Percentiles rank a stretch among this genome's conserved stretches.
Evolutionary conservation across 1,140 invertebrate species (phyloP).

Genomic region (Drosophila novamexicana): DNA sequence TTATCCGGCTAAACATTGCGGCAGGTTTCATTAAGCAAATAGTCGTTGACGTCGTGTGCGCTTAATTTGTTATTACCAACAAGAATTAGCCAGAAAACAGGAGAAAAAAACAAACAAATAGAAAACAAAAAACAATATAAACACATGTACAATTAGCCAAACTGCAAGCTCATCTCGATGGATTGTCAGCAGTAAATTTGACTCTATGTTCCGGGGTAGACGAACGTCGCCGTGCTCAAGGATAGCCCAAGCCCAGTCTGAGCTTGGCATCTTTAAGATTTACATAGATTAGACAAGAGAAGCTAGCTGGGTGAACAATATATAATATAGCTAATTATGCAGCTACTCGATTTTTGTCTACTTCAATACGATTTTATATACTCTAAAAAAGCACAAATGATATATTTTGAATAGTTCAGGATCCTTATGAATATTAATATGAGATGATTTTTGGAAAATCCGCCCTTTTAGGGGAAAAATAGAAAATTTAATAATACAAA

Average conservation of each 20-base stretch:
- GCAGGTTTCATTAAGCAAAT: slow-evolving; percentile 65
- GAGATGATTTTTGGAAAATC: no score
- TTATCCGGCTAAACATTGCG: slow-evolving; percentile 34
- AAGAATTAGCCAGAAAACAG: slow-evolving; percentile 55
- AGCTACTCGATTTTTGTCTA: no score
- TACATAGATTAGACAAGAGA: neutral
- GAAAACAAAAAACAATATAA: slow-evolving; percentile 30
- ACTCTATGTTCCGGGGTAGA: slow-evolving; percentile 62
- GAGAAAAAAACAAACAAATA: neutral
- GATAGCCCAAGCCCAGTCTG: slow-evolving; percentile 25
- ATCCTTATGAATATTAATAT: no score
- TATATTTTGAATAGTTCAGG: no score
- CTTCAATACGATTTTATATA: no score
- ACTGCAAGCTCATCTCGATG: slow-evolving; percentile 70
- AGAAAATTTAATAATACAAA: no score
- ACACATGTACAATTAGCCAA: slow-evolving; percentile 72
- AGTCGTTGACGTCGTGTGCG: slow-evolving; percentile 49
- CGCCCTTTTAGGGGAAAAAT: no score
- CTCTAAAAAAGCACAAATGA: no score
- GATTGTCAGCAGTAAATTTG: slow-evolving; percentile 27
- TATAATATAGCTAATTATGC: no score
- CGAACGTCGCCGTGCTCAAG: slow-evolving; percentile 47
- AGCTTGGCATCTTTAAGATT: neutral
- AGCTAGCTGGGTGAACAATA: neutral
- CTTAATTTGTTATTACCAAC: slow-evolving; percentile 71